Conservation (phyloP, 2,797 vertebrate genomes). For the Pangasius macronema region DNA sequence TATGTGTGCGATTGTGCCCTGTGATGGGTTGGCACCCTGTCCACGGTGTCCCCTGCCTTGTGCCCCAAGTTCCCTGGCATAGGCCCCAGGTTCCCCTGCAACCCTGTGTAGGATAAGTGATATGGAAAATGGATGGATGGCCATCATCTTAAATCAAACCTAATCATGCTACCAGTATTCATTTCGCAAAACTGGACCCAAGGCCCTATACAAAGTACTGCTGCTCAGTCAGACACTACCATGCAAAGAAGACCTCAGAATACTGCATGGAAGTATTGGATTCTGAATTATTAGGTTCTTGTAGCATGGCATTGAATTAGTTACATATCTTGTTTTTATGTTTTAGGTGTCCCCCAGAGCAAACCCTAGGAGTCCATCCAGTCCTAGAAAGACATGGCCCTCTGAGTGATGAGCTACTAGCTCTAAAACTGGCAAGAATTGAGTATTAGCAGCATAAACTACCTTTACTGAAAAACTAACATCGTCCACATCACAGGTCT, state of each 20-base stretch:
- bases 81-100: no score
- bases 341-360: constrained; percentile 39
- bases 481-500: constrained; percentile 64
- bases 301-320: no score
- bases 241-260: neutral
- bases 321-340: neutral
- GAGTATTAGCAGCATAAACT: constrained; percentile 65
- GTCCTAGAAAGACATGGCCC: constrained; percentile 65
- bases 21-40: no score
- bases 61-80: no score
- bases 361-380: constrained; percentile 66
- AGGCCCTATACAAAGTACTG: neutral
- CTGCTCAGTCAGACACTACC: neutral
- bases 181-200: neutral
- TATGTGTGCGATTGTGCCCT: no score
- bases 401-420: constrained; percentile 60
- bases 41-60: no score
- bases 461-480: constrained; percentile 72
- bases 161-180: neutral
- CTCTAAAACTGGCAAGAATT: constrained; percentile 55
- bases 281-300: neutral
- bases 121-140: no score
- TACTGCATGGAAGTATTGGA: neutral
- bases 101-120: no score
- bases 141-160: neutral